Evolutionary conservation across 1,140 invertebrate species (phyloP).

Genomic region (Bilobella aurantiaca): DNA sequence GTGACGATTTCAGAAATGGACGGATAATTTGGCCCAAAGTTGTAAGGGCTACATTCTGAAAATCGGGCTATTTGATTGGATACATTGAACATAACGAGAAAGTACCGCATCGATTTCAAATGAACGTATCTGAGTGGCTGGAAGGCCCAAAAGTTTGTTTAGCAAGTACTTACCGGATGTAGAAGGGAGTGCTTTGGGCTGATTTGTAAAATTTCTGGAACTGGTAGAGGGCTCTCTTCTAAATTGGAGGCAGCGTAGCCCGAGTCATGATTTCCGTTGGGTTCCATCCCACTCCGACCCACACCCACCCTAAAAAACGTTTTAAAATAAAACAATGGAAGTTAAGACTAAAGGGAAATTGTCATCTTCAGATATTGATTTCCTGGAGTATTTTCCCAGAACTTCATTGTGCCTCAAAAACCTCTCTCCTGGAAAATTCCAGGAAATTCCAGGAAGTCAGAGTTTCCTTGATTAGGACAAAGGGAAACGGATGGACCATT

Average conservation of each 20-base stretch:
- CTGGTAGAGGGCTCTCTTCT: constrained; percentile 31
- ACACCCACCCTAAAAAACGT: neutral
- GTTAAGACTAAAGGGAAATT: neutral
- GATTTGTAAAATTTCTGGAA: constrained; percentile 23
- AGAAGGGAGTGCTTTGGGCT: constrained; percentile 32
- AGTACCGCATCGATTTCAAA: too few species aligned
- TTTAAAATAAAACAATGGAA: too few species aligned
- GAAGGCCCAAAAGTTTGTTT: too few species aligned
- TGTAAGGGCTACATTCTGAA: too few species aligned
- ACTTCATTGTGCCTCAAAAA: neutral
- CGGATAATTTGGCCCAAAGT: too few species aligned
- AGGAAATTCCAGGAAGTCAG: neutral
- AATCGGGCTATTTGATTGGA: too few species aligned
- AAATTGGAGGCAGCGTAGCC: constrained; percentile 59
- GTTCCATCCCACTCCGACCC: constrained; percentile 40
- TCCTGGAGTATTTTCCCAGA: too few species aligned
- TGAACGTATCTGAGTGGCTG: too few species aligned
- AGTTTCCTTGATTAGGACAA: too few species aligned
- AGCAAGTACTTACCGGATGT: constrained; percentile 27
- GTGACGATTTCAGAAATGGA: too few species aligned
- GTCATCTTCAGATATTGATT: neutral
- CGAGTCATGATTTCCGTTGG: constrained; percentile 68
- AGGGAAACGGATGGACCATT: too few species aligned
- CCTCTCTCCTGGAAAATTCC: neutral
- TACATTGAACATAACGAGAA: too few species aligned